These are phyloP conservation scores for Puffinus mauretanicus DNA, from an alignment of 2,113 vertebrate species.

Conservation along the genomic window DNA sequence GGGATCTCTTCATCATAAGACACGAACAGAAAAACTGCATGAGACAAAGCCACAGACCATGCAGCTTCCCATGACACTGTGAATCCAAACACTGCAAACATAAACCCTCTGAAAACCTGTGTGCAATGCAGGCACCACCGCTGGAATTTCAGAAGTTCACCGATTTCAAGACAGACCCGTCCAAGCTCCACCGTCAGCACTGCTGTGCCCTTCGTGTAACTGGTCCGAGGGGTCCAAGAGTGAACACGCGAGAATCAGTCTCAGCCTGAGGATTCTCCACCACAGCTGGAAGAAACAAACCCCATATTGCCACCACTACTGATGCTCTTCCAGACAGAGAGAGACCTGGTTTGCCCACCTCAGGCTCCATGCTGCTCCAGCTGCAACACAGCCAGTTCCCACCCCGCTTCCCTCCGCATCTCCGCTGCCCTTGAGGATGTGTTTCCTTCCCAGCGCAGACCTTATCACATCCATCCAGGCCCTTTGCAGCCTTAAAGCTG, in stretches of 20 bases:
- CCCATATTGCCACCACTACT: not conserved
- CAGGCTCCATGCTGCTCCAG: not conserved
- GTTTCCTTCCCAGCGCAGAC: not conserved
- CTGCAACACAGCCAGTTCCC: not conserved
- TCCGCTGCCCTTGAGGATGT: not conserved
- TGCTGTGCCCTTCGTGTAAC: not conserved
- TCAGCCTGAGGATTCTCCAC: not conserved
- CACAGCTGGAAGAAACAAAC: not conserved
- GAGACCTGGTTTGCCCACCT: not conserved
- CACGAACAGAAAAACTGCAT: not conserved
- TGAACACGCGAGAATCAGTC: fast-evolving
- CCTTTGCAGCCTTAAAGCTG: not conserved
- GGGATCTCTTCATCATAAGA: conserved; percentile 8
- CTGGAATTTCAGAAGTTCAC: not conserved
- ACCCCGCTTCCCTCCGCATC: not conserved
- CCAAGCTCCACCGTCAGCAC: not conserved
- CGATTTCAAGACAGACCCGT: not conserved
- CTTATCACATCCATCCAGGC: not conserved
- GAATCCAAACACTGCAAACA: not conserved
- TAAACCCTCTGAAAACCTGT: not conserved
- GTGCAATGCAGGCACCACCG: fast-evolving
- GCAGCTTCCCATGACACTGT: not conserved
- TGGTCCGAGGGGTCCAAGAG: not conserved
- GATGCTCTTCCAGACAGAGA: not conserved
- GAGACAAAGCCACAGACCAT: not conserved